Conservation (phyloP, 2,113 vertebrate species). For the Sceloporus tristichus region DNA sequence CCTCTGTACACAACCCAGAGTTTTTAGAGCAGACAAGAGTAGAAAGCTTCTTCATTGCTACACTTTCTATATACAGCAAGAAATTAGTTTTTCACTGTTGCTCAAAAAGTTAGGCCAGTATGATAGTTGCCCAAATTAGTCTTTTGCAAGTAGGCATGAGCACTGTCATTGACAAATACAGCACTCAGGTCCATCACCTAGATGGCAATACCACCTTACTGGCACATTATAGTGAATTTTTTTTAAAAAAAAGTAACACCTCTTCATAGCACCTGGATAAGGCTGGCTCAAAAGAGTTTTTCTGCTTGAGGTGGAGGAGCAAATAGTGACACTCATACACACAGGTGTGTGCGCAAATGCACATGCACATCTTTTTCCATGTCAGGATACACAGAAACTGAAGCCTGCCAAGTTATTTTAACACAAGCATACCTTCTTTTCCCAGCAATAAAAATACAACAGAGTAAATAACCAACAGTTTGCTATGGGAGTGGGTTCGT, state of each 20-base stretch:
- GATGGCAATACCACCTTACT: too few species aligned
- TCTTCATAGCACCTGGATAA: too few species aligned
- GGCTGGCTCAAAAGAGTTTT: too few species aligned
- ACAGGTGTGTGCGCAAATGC: too few species aligned
- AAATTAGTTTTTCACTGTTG: constrained; percentile 39
- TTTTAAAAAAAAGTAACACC: too few species aligned
- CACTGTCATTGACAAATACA: not conserved
- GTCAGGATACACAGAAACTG: not conserved
- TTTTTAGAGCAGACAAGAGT: not conserved
- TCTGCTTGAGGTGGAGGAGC: too few species aligned
- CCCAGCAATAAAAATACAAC: not conserved
- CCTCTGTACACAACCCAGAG: not conserved
- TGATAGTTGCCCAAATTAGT: not conserved
- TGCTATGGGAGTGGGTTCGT: too few species aligned
- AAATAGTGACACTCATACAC: not conserved
- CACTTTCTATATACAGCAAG: constrained; percentile 31
- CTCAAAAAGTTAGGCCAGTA: not conserved
- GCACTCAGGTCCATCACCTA: not conserved
- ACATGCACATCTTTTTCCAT: too few species aligned
- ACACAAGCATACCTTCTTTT: not conserved
- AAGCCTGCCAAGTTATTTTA: not conserved
- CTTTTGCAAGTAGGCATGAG: too few species aligned
- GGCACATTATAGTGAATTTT: too few species aligned
- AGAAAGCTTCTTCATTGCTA: constrained; percentile 11
- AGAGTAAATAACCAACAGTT: not conserved